These are phyloP conservation scores for Ptychobarbus kaznakovi DNA, from an alignment of 2,797 vertebrate genomes.

Conservation along the genomic window DNA sequence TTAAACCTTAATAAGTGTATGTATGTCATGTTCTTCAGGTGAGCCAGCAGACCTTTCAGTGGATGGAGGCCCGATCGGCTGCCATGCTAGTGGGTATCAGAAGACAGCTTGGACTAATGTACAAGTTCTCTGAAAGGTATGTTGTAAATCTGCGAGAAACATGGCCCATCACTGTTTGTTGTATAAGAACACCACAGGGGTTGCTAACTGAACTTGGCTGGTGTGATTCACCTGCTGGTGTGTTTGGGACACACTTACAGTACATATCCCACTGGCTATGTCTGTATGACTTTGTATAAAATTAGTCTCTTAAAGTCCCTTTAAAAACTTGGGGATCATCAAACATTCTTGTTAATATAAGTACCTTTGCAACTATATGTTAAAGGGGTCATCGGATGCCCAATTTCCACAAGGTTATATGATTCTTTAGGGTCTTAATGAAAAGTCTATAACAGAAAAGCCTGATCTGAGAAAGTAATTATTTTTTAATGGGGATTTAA, in stretches of 20 bases:
- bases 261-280: not conserved
- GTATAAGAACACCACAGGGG: not conserved
- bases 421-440: too few species aligned
- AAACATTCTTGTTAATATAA: not conserved
- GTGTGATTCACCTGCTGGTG: not conserved
- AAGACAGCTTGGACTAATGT: constrained; percentile 78
- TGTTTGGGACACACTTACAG: not conserved
- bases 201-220: not conserved
- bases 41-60: constrained; percentile 76
- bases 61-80: constrained; percentile 78
- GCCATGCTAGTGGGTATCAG: constrained; percentile 76
- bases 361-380: too few species aligned
- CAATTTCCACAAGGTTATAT: too few species aligned
- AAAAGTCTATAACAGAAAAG: too few species aligned
- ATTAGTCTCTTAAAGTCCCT: not conserved
- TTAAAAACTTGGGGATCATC: not conserved
- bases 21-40: constrained; percentile 67
- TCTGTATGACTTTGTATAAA: not conserved
- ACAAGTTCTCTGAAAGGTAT: constrained; percentile 83
- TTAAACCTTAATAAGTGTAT: not conserved
- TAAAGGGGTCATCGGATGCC: too few species aligned
- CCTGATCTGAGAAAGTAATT: too few species aligned
- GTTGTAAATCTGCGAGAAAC: constrained; percentile 14
- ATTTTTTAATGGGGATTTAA: too few species aligned
- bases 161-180: not conserved